These are phyloP conservation scores for Anseranas semipalmata DNA, from an alignment of 2,113 vertebrate genomes.

Conservation along the genomic window DNA sequence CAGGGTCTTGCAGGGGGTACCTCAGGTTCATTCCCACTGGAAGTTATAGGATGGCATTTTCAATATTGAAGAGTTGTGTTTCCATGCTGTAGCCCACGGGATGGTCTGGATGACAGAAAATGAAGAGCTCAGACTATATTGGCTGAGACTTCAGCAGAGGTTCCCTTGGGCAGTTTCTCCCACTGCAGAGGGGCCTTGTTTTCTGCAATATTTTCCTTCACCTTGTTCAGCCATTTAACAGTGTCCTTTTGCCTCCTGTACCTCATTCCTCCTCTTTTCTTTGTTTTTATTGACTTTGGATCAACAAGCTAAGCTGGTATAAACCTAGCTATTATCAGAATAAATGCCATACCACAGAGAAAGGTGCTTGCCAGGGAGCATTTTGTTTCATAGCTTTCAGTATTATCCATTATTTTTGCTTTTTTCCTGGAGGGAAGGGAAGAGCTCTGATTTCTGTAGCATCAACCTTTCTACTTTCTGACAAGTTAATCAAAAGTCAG, in stretches of 20 bases:
- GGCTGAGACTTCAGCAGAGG: background rate
- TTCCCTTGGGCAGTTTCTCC: background rate
- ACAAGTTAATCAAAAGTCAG: conserved; percentile 61
- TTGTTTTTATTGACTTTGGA: background rate
- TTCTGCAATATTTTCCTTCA: background rate
- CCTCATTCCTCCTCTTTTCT: background rate
- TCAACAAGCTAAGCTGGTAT: background rate
- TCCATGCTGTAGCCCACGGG: rapidly evolving
- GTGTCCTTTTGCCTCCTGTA: background rate
- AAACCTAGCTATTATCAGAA: background rate
- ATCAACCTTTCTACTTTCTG: conserved; percentile 24
- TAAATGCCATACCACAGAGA: background rate
- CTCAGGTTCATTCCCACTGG: rapidly evolving
- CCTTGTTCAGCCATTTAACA: background rate
- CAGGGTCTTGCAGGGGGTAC: background rate
- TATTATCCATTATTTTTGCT: background rate
- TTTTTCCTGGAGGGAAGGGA: background rate
- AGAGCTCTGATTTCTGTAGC: background rate
- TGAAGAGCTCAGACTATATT: background rate
- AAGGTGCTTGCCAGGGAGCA: background rate
- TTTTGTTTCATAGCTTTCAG: background rate
- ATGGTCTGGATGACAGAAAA: background rate
- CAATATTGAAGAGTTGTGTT: rapidly evolving
- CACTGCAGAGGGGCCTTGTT: background rate
- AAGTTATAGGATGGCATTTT: background rate